These are phyloP conservation scores for Labrus mixtus DNA, from an alignment of 2,113 vertebrate genomes.

Conservation along the genomic window DNA sequence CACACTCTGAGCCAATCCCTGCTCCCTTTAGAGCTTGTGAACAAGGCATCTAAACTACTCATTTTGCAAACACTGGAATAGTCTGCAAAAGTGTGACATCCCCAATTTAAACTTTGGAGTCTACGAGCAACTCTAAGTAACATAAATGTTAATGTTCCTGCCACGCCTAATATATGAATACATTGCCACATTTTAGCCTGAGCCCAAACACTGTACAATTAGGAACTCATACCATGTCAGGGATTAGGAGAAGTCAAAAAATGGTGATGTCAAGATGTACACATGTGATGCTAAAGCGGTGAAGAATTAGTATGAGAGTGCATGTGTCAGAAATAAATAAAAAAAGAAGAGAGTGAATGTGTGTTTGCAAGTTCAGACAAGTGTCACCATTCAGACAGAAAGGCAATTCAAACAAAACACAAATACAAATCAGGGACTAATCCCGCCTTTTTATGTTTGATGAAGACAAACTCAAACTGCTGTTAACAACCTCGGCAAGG, in stretches of 20 bases:
- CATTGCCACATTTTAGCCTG: too few species aligned
- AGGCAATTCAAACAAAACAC: background rate
- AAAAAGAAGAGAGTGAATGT: background rate
- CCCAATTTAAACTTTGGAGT: too few species aligned
- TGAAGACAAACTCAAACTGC: conserved; percentile 16
- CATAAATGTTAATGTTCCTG: too few species aligned
- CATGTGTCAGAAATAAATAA: too few species aligned
- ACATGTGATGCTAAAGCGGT: too few species aligned
- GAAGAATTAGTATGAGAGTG: too few species aligned
- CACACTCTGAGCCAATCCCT: background rate
- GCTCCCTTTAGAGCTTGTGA: background rate
- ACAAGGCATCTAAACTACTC: background rate
- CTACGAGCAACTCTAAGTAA: too few species aligned
- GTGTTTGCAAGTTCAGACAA: background rate
- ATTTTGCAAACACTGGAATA: background rate
- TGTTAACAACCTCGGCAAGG: conserved; percentile 10
- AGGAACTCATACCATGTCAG: too few species aligned
- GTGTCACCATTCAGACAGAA: background rate
- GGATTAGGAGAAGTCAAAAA: too few species aligned
- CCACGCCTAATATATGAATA: too few species aligned
- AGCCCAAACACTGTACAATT: too few species aligned
- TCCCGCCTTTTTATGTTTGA: conserved; percentile 27
- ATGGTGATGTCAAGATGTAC: too few species aligned
- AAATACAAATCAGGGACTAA: background rate
- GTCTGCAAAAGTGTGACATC: background rate